Conservation (phyloP, 1,140 invertebrate species). For the Sitodiplosis mosellana region DNA sequence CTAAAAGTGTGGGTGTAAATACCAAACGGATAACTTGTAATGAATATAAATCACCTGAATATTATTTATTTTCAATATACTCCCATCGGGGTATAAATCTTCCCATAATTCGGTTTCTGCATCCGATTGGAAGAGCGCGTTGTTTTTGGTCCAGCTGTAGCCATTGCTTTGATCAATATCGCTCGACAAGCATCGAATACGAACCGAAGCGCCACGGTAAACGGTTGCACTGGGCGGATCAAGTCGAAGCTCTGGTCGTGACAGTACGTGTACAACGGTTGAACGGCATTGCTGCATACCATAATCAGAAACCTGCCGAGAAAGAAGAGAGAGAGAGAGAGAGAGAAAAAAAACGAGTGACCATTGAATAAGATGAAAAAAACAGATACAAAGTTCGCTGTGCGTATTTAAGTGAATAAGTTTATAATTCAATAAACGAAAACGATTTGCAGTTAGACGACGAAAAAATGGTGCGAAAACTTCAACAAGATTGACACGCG, state of each 20-base stretch:
- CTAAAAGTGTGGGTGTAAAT: too few relatives aligned
- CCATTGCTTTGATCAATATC: conserved; percentile 32
- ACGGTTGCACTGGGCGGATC: conserved; percentile 54
- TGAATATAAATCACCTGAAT: conserved; percentile 34
- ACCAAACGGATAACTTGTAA: not conserved
- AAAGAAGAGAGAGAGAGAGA: too few relatives aligned
- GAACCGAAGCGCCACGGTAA: conserved; percentile 34
- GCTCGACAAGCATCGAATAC: conserved; percentile 41
- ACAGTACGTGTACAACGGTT: conserved; percentile 40
- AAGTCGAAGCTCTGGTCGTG: conserved; percentile 46
- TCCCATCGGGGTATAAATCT: conserved; percentile 56
- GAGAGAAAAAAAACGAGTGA: not conserved
- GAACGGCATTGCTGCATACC: conserved; percentile 55
- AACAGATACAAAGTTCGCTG: not conserved
- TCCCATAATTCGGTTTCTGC: conserved; percentile 58
- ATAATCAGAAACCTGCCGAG: conserved; percentile 45
- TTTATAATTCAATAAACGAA: not conserved
- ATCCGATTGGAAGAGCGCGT: conserved; percentile 44
- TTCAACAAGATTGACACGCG: too few relatives aligned
- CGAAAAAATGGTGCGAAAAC: too few relatives aligned
- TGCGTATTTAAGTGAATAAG: too few relatives aligned
- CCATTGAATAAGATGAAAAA: not conserved
- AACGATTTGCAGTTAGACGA: too few relatives aligned
- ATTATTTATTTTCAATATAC: conserved; percentile 55
- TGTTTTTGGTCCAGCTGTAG: conserved; percentile 62